phyloP scores from a whole-genome alignment of 2,888 invertebrate genomes.

The Eupithecia inturbata region DNA sequence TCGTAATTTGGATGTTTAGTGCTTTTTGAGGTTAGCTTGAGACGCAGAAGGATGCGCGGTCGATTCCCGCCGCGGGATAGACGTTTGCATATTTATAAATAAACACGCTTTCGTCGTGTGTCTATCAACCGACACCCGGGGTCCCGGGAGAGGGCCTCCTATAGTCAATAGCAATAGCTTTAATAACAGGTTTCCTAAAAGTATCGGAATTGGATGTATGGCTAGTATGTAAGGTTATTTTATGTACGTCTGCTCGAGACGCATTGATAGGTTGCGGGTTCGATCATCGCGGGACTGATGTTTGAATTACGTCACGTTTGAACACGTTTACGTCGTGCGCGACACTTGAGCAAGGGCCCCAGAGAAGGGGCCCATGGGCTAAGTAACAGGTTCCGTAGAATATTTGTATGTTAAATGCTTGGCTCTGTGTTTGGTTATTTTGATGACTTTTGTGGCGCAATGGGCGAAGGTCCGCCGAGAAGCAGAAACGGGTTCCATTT shows the following conservation, averaged over 20 bases:
- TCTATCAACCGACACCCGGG: no score
- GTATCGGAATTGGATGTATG: no score
- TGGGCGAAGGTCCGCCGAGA: no score
- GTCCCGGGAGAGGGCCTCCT: no score
- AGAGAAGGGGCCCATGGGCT: conserved; percentile 1
- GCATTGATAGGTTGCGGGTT: no score
- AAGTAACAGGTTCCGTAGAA: conserved; percentile 15
- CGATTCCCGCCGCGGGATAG: background rate
- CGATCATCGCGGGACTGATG: no score
- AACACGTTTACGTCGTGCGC: no score
- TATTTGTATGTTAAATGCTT: background rate
- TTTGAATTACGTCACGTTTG: no score
- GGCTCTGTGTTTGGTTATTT: background rate
- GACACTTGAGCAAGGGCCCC: background rate
- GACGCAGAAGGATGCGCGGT: background rate
- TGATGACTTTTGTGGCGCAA: background rate
- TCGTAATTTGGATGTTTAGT: background rate
- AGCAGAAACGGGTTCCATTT: background rate
- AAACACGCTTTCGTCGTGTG: background rate
- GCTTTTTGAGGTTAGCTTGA: background rate
- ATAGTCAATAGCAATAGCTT: no score
- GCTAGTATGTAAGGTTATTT: no score
- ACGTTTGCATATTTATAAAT: background rate
- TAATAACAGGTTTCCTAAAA: no score
- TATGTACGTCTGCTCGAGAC: no score